Evolutionary conservation across 2,888 invertebrate species (phyloP).

Genomic region (Rotaria sp.): DNA sequence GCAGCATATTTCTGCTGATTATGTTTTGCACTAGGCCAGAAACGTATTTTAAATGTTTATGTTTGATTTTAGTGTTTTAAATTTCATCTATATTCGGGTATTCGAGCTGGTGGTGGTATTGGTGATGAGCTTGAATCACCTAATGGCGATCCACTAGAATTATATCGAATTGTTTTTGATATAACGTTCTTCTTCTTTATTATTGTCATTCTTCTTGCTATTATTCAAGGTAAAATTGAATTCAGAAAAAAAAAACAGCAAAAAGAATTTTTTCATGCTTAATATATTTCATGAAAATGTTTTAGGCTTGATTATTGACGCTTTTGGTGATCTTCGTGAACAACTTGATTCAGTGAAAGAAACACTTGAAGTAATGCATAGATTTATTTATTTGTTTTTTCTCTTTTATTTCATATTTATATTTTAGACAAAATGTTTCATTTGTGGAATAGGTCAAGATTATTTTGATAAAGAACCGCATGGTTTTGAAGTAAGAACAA

Average conservation of each 20-base stretch:
- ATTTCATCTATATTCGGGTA: conserved; percentile 97
- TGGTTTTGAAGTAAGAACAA: conserved; percentile 75
- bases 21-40: no score
- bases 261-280: no score
- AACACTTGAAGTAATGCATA: conserved; percentile 71
- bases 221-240: no score
- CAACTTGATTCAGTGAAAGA: conserved; percentile 97
- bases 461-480: conserved; percentile 97
- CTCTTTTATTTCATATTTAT: no score
- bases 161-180: conserved; percentile 94
- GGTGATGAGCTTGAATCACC: no score
- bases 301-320: conserved; percentile 99
- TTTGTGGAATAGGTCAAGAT: conserved; percentile 95
- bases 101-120: conserved; percentile 97
- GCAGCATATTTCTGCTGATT: no score
- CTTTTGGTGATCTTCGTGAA: conserved; percentile 98
- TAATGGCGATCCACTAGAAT: conserved; percentile 92
- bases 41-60: no score
- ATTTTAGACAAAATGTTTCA: conserved; percentile 98
- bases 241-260: no score
- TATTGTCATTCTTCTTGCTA: conserved; percentile 94
- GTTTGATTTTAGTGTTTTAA: conserved; percentile 77
- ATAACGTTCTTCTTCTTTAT: conserved; percentile 99
- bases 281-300: no score
- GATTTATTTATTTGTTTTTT: no score